A percentile compares a stretch with the other conserved stretches of the same genome.
phyloP scores from a whole-genome alignment of 1,140 invertebrate species.

The Neodiprion pinetum region DNA sequence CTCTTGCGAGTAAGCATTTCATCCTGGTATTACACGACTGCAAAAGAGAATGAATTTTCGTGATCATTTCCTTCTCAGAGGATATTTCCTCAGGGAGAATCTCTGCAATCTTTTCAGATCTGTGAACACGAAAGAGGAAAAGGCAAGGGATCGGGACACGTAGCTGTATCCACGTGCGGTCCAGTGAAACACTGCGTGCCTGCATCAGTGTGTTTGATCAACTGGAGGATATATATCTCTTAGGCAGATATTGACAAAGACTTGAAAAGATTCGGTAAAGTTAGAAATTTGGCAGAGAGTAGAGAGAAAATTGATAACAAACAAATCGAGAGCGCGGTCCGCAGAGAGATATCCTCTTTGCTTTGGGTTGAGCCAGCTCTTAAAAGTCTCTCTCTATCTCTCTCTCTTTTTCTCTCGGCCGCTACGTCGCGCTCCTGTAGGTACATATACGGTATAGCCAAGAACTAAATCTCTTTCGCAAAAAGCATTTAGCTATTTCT shows the following conservation, averaged over 20 bases:
- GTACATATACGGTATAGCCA: background rate
- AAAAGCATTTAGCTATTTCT: constrained; percentile 65
- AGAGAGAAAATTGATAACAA: background rate
- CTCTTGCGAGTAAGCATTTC: too few relatives aligned
- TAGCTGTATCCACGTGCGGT: background rate
- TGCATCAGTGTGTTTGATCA: background rate
- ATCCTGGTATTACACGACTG: too few relatives aligned
- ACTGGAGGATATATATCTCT: background rate
- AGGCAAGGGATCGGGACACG: background rate
- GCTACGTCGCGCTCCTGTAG: too few relatives aligned
- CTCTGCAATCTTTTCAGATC: background rate
- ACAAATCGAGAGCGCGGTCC: constrained; percentile 6
- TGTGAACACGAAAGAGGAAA: too few relatives aligned
- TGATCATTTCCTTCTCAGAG: background rate
- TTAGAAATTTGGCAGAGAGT: too few relatives aligned
- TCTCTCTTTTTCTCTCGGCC: background rate
- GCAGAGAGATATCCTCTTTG: constrained; percentile 1
- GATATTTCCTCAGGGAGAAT: constrained; percentile 2
- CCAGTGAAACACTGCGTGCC: background rate
- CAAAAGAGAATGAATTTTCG: too few relatives aligned
- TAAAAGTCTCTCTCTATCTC: background rate
- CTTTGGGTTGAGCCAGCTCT: background rate
- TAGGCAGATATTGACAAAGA: constrained; percentile 1
- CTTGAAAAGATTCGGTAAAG: background rate
- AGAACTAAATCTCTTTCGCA: constrained; percentile 63